Evolutionary conservation across 2,797 vertebrate genomes (phyloP).

Genomic region (Masticophis lateralis): DNA sequence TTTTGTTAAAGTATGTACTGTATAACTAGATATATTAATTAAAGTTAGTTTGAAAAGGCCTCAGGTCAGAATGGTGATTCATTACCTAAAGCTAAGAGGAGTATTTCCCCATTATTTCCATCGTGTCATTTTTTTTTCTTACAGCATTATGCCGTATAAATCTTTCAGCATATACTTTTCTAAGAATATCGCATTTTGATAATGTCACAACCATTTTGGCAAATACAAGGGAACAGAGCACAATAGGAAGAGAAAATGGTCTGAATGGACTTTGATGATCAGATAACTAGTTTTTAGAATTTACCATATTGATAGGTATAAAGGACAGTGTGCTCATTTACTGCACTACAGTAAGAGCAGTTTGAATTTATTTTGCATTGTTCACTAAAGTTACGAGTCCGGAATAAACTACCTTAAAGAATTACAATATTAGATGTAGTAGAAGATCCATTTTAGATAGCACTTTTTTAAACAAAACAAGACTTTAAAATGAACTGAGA

Average conservation of each 20-base stretch:
- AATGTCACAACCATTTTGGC: conserved; percentile 12
- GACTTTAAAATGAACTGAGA: background rate
- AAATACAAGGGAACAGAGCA: conserved; percentile 31
- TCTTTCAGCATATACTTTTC: conserved; percentile 21
- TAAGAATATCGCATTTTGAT: conserved; percentile 7
- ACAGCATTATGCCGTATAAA: background rate
- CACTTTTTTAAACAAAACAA: background rate
- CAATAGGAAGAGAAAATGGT: conserved; percentile 2
- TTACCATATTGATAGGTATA: conserved; percentile 27
- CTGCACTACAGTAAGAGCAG: background rate
- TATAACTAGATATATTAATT: conserved; percentile 22
- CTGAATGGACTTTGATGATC: conserved; percentile 4
- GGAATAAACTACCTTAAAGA: background rate
- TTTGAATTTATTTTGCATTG: background rate
- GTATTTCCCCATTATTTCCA: background rate
- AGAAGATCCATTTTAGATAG: background rate
- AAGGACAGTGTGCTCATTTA: conserved; percentile 30
- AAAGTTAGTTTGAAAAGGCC: conserved; percentile 9
- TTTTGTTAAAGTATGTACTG: background rate
- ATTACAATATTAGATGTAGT: background rate
- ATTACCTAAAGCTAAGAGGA: conserved; percentile 11
- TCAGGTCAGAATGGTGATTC: conserved; percentile 26
- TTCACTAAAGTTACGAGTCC: background rate
- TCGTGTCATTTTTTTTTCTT: conserved; percentile 7
- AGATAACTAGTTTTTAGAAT: background rate